These are phyloP conservation scores for Neodiprion virginianus DNA, from an alignment of 1,140 invertebrate genomes.

Conservation along the genomic window DNA sequence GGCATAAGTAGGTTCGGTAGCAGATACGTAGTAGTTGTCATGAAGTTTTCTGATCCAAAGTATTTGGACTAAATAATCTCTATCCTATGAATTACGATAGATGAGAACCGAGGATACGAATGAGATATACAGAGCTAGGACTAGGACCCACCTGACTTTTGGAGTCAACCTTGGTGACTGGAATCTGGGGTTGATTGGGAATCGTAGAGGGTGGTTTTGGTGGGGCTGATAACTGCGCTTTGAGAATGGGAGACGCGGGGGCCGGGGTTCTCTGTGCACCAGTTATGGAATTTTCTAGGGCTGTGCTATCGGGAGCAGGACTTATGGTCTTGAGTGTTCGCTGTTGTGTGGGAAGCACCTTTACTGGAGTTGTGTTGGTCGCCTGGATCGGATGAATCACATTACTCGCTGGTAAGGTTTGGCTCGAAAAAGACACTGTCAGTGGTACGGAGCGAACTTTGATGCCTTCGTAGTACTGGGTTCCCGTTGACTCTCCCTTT, in stretches of 20 bases:
- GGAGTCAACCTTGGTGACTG: conserved; percentile 63
- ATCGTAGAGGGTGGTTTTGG: conserved; percentile 62
- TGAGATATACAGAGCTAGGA: conserved; percentile 49
- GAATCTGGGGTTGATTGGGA: conserved; percentile 50
- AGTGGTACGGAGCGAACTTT: conserved; percentile 69
- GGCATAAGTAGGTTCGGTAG: too few relatives aligned
- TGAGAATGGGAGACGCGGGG: conserved; percentile 75
- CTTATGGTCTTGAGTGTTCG: conserved; percentile 56
- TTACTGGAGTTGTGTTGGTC: conserved; percentile 54
- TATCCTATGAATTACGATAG: conserved; percentile 10
- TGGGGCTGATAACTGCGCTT: conserved; percentile 78
- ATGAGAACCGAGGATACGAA: conserved; percentile 15
- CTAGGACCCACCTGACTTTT: conserved; percentile 69
- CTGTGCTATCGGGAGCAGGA: conserved; percentile 49
- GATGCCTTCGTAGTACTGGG: conserved; percentile 78
- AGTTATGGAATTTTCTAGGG: conserved; percentile 46
- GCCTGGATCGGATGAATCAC: conserved; percentile 32
- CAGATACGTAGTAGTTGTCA: too few relatives aligned
- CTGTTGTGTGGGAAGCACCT: conserved; percentile 58
- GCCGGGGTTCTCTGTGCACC: conserved; percentile 47
- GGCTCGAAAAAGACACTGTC: conserved; percentile 56
- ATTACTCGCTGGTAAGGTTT: conserved; percentile 40
- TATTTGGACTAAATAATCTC: conserved; percentile 13
- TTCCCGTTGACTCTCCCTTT: conserved; percentile 68
- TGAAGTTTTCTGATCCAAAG: conserved; percentile 25